Percentiles rank a stretch among this genome's conserved stretches.
Conservation (phyloP, 2,113 vertebrate genomes). For the Macroglossus sobrinus region DNA sequence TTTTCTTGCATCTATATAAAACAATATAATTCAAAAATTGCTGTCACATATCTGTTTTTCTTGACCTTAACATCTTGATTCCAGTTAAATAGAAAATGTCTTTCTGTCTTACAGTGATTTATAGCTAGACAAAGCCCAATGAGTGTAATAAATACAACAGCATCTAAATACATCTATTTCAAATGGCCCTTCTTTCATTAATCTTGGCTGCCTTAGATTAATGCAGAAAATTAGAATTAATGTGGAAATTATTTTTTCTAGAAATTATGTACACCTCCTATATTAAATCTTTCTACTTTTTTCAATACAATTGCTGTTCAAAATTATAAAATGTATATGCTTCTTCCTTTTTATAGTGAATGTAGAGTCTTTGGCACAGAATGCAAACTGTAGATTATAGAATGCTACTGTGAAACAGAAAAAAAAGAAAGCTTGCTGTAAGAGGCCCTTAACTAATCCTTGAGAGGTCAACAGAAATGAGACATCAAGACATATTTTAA, state of each 20-base stretch:
- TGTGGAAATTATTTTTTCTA: neutral
- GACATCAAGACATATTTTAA: neutral
- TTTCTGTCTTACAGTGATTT: neutral
- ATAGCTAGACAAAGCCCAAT: neutral
- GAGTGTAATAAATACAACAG: neutral
- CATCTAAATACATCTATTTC: neutral
- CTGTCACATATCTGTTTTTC: neutral
- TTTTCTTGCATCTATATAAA: neutral
- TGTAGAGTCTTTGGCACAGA: neutral
- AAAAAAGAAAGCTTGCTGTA: neutral
- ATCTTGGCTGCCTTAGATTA: neutral
- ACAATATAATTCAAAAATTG: neutral
- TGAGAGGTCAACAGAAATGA: neutral
- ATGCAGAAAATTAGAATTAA: neutral
- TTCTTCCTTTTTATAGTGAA: neutral
- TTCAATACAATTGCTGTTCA: neutral
- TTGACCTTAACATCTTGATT: neutral
- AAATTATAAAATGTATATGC: neutral
- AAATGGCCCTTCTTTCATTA: neutral
- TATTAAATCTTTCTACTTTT: neutral
- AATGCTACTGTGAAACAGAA: neutral
- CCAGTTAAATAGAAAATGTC: neutral
- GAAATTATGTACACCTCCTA: neutral
- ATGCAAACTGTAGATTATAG: neutral
- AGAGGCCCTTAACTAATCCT: neutral